A percentile compares a stretch with the other conserved stretches of the same genome.
Conservation (phyloP, 2,888 invertebrate species). For the Protodeltote pygarga region DNA sequence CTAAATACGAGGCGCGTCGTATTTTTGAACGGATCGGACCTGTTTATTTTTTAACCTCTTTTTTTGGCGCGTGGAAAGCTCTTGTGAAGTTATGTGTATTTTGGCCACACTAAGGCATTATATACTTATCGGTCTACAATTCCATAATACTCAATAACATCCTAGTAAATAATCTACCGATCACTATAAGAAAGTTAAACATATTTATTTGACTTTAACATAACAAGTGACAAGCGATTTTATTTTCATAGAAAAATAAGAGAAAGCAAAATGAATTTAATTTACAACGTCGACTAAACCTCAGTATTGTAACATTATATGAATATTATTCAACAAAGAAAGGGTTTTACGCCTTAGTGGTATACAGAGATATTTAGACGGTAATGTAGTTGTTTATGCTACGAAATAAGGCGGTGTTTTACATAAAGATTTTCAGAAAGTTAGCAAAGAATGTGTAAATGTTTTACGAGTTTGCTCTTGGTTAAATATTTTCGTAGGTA, state of each 20-base stretch:
- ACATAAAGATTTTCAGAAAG: slow-evolving; percentile 27
- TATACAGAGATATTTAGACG: slow-evolving; percentile 26
- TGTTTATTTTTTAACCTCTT: too few species aligned
- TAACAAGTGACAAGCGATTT: slow-evolving; percentile 15
- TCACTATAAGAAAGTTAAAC: slow-evolving; percentile 1
- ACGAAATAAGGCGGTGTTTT: slow-evolving; percentile 22
- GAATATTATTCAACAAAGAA: slow-evolving; percentile 34
- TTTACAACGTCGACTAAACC: slow-evolving; percentile 28
- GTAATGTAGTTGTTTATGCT: slow-evolving; percentile 32
- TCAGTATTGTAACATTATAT: slow-evolving; percentile 29
- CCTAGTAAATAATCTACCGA: background rate
- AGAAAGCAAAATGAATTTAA: slow-evolving; percentile 29
- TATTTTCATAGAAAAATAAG: slow-evolving; percentile 13
- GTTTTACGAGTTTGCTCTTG: slow-evolving; percentile 9
- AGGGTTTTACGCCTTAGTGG: slow-evolving; percentile 24
- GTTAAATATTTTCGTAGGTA: background rate
- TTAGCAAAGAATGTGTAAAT: slow-evolving; percentile 21
- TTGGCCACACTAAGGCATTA: too few species aligned
- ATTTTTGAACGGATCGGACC: too few species aligned
- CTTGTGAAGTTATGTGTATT: too few species aligned
- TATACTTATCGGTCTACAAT: too few species aligned
- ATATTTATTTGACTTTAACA: slow-evolving; percentile 13
- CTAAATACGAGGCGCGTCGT: too few species aligned
- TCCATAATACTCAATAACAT: too few species aligned
- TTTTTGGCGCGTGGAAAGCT: too few species aligned